Percentiles rank a stretch among this genome's conserved stretches.
Evolutionary conservation across 1,140 invertebrate species (phyloP).

Genomic region (Cydia amplana): DNA sequence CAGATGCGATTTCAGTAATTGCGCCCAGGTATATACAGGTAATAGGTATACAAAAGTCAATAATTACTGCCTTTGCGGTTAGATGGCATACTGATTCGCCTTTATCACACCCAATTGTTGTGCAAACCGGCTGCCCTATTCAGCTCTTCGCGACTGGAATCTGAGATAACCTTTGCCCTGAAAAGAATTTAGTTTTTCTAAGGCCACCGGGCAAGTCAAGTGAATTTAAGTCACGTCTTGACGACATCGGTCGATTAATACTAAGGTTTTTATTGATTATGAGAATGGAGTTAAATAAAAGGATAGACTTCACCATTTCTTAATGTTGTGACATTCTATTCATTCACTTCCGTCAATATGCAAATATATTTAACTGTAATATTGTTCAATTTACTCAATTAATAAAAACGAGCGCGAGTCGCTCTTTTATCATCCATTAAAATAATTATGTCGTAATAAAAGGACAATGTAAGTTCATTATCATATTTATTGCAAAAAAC

Average conservation of each 20-base stretch:
- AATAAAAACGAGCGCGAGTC: not conserved
- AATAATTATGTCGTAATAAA: conserved; percentile 51
- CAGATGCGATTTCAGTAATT: not conserved
- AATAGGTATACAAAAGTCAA: conserved; percentile 40
- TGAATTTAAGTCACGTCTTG: conserved; percentile 52
- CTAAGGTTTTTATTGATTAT: conserved; percentile 33
- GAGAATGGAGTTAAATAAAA: conserved; percentile 23
- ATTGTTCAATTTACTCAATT: not conserved
- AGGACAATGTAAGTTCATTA: conserved; percentile 43
- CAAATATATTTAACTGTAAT: not conserved
- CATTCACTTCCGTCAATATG: not conserved
- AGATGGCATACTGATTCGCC: conserved; percentile 54
- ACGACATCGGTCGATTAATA: conserved; percentile 43
- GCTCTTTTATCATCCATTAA: conserved; percentile 14
- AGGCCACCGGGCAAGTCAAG: conserved; percentile 42
- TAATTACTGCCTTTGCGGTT: conserved; percentile 50
- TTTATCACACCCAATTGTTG: conserved; percentile 56
- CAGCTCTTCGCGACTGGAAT: conserved; percentile 53
- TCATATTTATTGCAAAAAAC: conserved; percentile 46
- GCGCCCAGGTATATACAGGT: no score
- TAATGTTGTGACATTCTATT: not conserved
- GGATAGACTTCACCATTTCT: not conserved
- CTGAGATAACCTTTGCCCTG: conserved; percentile 49
- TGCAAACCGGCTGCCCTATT: conserved; percentile 48
- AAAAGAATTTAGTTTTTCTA: conserved; percentile 53